Base-by-base conservation (phyloP, 2,113 vertebrate genomes). In the Pteropus alecto region DNA sequence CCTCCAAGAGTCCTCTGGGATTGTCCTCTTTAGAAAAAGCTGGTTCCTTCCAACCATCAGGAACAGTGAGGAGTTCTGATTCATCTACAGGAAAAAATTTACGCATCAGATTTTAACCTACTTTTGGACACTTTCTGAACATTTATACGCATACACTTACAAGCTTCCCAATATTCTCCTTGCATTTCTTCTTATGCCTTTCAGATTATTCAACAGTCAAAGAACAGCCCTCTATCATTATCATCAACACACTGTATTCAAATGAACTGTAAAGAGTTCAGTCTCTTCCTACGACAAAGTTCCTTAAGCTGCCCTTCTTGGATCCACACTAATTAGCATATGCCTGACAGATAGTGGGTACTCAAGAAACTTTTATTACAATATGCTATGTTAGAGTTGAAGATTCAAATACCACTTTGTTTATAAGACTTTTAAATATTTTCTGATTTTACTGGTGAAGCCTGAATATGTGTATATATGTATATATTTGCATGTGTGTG, bases 1-100 rank as follows among this genome's bases (percentile, higher is more conserved):
- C 99, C 92, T 99, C 99, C 98, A 99, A 95, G 33, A 99, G 97
- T 10, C 99, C 99, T 21, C 97, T 99, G 26, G 99, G 99, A 87
- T 99, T 99, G 98, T 99, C 99, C 0, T 99, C 99, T 96, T 97
- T 99, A 18, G 98, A 99, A 97, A 99, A 99, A 0, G 97, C 2
- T 0, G 99, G 98, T 94, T 99, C 99, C 87, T 99, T 99, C 99
- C 99, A 99, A 74, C 99, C 99, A 71, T 99, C 99, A 9, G 99
- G 99, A 54, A 99, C 99, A 6, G 99, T 99, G 35, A 99, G 98
- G 46, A 99, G 99, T 7, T 99, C 99, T 2, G 98, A 96, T 63
- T 99, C 99, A 98, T 99, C 99, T 91, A 97, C 87, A 97, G 11
- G 2, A 74, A 87, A 93, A 88, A 76, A 87, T 46, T 71, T 58